A percentile compares a stretch with the other conserved stretches of the same genome.
Evolutionary conservation across 2,113 vertebrate genomes (phyloP).

Genomic region (Actinemys pallida): DNA sequence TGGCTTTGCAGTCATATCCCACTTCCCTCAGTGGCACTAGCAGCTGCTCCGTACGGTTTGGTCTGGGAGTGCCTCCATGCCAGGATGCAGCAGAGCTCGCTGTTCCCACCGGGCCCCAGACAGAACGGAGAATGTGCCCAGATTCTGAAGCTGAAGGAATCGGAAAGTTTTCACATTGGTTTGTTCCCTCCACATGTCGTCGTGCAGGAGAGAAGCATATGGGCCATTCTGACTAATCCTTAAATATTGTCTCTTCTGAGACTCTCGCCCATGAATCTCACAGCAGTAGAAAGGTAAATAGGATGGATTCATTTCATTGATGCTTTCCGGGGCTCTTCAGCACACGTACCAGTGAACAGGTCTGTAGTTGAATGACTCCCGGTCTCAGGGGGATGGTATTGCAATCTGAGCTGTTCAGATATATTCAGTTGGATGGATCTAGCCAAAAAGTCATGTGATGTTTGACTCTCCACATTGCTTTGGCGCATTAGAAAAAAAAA

Average conservation of each 20-base stretch:
- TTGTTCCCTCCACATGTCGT: neutral
- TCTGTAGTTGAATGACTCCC: no score
- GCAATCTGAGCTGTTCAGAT: no score
- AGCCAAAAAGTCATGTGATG: neutral
- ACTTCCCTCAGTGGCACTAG: no score
- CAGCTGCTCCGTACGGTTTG: neutral
- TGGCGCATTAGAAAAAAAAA: neutral
- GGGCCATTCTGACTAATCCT: neutral
- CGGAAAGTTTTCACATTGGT: neutral
- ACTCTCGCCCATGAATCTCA: accelerated
- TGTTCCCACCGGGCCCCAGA: accelerated
- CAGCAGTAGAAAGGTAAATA: neutral
- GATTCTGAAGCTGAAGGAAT: neutral
- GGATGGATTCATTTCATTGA: neutral
- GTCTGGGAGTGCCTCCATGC: no score
- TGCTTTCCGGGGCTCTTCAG: neutral
- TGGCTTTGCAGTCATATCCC: neutral
- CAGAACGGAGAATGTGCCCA: neutral
- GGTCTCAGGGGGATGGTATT: no score
- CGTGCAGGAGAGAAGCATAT: neutral
- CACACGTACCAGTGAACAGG: neutral
- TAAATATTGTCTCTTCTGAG: accelerated
- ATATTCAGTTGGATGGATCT: neutral
- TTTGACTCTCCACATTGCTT: neutral
- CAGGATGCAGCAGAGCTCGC: neutral